Conservation (phyloP, 2,797 vertebrate genomes). For the Tangara arthus region DNA sequence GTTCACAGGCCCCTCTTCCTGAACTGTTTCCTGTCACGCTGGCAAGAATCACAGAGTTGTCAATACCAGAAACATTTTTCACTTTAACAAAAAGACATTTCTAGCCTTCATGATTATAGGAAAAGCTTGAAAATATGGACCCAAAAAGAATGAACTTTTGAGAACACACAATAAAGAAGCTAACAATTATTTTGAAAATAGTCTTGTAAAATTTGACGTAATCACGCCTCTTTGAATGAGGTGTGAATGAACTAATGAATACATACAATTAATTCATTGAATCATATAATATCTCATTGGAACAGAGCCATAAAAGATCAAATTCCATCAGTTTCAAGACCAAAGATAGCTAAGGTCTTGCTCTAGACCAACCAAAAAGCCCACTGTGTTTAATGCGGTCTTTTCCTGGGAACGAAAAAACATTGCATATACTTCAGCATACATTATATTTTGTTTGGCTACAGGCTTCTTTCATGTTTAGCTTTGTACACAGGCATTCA, state of each 20-base stretch:
- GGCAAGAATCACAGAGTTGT: background rate
- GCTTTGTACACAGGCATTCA: background rate
- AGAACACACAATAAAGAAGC: background rate
- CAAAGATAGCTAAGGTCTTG: background rate
- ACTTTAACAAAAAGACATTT: background rate
- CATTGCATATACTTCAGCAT: background rate
- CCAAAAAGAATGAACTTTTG: background rate
- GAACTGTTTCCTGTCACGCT: background rate
- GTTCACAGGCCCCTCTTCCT: background rate
- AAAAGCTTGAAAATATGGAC: background rate
- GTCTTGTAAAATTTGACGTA: background rate
- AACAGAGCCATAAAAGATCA: background rate
- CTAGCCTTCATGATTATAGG: background rate
- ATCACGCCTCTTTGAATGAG: fast-evolving
- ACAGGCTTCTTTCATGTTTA: background rate
- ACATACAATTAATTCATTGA: background rate
- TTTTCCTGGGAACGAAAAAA: background rate
- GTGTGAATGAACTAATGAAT: background rate
- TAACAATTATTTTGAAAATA: background rate
- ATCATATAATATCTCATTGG: background rate
- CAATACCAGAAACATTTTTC: background rate
- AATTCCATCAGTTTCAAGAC: background rate
- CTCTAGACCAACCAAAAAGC: background rate
- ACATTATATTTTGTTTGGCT: background rate
- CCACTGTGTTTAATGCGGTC: background rate